Conservation (phyloP, 2,888 invertebrate species). For the Calliphora vomitoria region DNA sequence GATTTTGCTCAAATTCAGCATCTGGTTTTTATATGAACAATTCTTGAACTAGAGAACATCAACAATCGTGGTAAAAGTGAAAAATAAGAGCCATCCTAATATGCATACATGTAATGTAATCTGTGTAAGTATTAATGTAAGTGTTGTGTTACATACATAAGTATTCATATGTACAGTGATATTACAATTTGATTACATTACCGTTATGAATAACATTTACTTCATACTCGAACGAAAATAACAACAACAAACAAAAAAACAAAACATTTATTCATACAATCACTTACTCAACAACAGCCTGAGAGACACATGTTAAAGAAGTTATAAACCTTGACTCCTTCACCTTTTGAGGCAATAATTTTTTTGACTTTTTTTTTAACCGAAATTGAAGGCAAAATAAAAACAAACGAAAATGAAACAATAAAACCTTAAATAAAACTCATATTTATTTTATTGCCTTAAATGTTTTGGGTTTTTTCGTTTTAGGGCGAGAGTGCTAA, state of each 20-base stretch:
- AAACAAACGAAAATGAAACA: conserved; percentile 37
- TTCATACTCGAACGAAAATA: not conserved
- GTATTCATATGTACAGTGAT: not conserved
- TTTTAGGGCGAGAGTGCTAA: conserved; percentile 9
- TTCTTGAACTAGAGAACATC: no score
- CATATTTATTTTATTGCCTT: conserved; percentile 56
- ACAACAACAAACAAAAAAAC: not conserved
- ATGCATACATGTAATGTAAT: not conserved
- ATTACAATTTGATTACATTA: conserved; percentile 59
- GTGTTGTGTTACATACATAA: not conserved
- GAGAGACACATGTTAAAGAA: conserved; percentile 25
- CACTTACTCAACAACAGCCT: not conserved
- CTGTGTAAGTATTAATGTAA: conserved; percentile 18
- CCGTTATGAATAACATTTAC: conserved; percentile 8
- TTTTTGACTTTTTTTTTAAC: not conserved
- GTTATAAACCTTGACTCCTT: conserved; percentile 52
- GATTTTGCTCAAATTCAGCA: no score
- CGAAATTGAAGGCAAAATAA: not conserved
- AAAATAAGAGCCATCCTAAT: not conserved
- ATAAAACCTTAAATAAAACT: conserved; percentile 46
- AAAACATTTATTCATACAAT: not conserved
- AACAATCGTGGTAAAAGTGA: no score
- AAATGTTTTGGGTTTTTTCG: conserved; percentile 8
- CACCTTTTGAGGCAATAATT: conserved; percentile 25
- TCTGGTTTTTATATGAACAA: no score